phyloP scores from a whole-genome alignment of 1,140 invertebrate species.

The Bombus confusus region DNA sequence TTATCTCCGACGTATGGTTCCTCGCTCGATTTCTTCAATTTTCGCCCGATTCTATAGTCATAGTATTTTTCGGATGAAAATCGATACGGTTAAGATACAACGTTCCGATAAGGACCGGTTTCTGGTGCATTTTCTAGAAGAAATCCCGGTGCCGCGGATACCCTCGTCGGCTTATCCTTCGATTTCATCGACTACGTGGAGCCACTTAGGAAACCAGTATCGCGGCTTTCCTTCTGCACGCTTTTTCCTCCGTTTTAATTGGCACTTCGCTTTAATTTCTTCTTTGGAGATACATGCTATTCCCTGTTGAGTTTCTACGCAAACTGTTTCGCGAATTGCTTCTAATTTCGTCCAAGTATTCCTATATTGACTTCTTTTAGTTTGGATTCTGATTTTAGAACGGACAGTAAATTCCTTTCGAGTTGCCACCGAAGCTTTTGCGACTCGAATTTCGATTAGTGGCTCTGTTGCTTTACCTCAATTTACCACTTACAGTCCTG shows the following conservation, averaged over 20 bases:
- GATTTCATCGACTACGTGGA: background rate
- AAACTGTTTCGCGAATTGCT: background rate
- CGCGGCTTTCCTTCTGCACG: background rate
- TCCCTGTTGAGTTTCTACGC: background rate
- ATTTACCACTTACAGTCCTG: background rate
- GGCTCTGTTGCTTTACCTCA: background rate
- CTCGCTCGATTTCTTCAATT: background rate
- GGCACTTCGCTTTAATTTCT: no score
- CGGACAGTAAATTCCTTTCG: background rate
- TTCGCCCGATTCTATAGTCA: background rate
- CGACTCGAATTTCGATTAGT: background rate
- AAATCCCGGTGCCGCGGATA: background rate
- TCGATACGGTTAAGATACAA: background rate
- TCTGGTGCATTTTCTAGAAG: background rate
- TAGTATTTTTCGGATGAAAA: background rate
- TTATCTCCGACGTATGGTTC: background rate
- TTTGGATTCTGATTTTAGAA: background rate
- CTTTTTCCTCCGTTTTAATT: no score
- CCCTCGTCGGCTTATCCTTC: constrained; percentile 1
- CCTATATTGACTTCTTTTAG: background rate
- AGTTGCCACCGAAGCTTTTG: background rate
- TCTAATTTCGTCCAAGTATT: background rate
- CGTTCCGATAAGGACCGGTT: background rate
- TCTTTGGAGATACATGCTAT: background rate
- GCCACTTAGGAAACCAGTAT: background rate